Base-by-base conservation (phyloP, 2,113 vertebrate species). In the Hippolais icterina region DNA sequence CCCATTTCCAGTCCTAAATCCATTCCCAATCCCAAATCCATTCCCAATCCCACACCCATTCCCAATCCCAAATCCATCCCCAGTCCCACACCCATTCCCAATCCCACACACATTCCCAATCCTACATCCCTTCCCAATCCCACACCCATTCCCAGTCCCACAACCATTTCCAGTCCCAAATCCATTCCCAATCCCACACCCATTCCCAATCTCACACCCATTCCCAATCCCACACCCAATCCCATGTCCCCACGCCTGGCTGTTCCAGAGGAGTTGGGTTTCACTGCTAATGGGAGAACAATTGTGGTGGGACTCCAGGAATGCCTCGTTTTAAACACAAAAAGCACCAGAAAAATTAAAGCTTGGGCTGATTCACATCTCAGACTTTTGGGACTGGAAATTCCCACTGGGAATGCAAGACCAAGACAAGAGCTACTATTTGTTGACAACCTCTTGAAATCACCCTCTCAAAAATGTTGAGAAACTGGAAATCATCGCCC, bases 361-460 rank as follows among this genome's bases (percentile, higher is more conserved):
- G 35, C 52, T 59, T 19, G 31, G 60, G 12, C 72, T 31, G 33
- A 88, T 44, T 22, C 71, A 11, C 44, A 15, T 63, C 68, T 63
- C 79, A 65, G 42, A 46, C 21, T 63, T 83, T 25, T 21, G 80
- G 76, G 94, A 70, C 3, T 50, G 76, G 76, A 89, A 94, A 81
- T 81, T 71, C 89, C 77, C 1, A 0, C 5, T 12, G 74, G 54
- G 77, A 76, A n/a, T 5, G 42, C 56, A 31, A 35, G 9, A 77
- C 68, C 47, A 6, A 63, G 66, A 37, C 66, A 72, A 94, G 86
- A 77, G 65, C 74, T 93, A 56, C 84, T 82, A 60, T 85, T 90
- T 94, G 90, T 49, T 82, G 78, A 85, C 93, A 93, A 69, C 17
- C 41, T n/a, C 81, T 82, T 28, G 77, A 95, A 79, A 78, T 25